A percentile compares a stretch with the other conserved stretches of the same genome.
Evolutionary conservation across 2,797 vertebrate genomes (phyloP).

Genomic region (Enteromius thamalakanensis): DNA sequence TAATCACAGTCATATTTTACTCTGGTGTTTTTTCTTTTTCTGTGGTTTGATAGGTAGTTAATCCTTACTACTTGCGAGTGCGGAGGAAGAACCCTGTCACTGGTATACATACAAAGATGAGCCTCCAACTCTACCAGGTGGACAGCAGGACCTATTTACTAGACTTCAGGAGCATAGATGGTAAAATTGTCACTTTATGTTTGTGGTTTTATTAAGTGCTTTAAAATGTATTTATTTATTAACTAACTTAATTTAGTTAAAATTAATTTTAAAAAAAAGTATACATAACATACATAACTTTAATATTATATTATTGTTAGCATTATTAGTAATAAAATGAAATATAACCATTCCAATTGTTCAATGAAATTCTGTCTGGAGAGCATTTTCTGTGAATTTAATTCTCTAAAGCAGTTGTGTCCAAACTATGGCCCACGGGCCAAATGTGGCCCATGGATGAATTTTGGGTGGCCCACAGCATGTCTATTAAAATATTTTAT

Average conservation of each 20-base stretch:
- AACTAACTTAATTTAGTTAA: not conserved
- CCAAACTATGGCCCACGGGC: too few relatives aligned
- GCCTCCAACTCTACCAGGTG: slow-evolving; percentile 96
- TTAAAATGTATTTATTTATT: not conserved
- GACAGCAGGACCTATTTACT: slow-evolving; percentile 97
- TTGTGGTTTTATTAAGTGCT: not conserved
- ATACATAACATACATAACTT: too few relatives aligned
- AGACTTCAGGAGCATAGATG: slow-evolving; percentile 98
- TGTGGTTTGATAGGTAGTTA: slow-evolving; percentile 84
- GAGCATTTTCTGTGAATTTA: not conserved
- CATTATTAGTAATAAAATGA: too few relatives aligned
- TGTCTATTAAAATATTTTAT: too few relatives aligned
- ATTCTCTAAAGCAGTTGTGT: too few relatives aligned
- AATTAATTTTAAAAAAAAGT: not conserved
- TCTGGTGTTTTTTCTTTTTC: not conserved
- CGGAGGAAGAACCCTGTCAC: slow-evolving; percentile 95
- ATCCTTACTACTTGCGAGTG: slow-evolving; percentile 96
- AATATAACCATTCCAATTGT: not conserved
- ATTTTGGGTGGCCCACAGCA: too few relatives aligned
- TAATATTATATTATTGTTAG: too few relatives aligned
- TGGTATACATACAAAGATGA: slow-evolving; percentile 96
- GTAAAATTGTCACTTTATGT: slow-evolving; percentile 68
- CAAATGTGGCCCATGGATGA: too few relatives aligned
- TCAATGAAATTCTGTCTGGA: not conserved
- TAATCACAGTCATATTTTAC: not conserved